These are phyloP conservation scores for Drosophila mojavensis DNA, from an alignment of 1,140 invertebrate genomes.

Conservation along the genomic window DNA sequence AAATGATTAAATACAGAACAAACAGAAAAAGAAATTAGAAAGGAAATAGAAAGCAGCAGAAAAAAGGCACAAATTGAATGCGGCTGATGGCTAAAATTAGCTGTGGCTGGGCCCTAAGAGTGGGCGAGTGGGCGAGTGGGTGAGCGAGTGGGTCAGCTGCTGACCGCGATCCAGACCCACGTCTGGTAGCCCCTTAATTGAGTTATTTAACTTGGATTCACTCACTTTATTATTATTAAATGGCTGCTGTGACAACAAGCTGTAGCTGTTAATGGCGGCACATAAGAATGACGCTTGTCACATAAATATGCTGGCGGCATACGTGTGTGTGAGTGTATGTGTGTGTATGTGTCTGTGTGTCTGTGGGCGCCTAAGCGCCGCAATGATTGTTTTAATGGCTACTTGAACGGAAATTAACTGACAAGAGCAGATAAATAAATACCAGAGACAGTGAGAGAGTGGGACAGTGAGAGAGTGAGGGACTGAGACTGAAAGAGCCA, in stretches of 20 bases:
- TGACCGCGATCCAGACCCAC: constrained; percentile 12
- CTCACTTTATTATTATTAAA: constrained; percentile 74
- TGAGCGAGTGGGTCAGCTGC: too few relatives aligned
- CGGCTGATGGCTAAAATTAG: constrained; percentile 31
- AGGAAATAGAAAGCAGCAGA: not conserved
- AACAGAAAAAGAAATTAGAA: not conserved
- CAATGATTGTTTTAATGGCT: constrained; percentile 81
- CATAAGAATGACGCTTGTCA: constrained; percentile 69
- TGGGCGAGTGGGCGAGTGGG: not conserved
- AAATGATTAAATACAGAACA: constrained; percentile 18
- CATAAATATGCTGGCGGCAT: constrained; percentile 15
- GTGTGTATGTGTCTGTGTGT: constrained; percentile 17
- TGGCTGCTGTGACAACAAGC: constrained; percentile 74
- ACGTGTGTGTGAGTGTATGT: constrained; percentile 20
- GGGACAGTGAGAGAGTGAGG: not conserved
- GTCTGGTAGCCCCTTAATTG: constrained; percentile 60
- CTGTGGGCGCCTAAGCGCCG: constrained; percentile 65
- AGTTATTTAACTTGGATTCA: constrained; percentile 73
- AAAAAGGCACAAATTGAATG: constrained; percentile 38
- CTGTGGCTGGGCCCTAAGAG: not conserved
- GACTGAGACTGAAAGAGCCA: not conserved
- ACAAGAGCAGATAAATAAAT: constrained; percentile 78
- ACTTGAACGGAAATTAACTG: constrained; percentile 82
- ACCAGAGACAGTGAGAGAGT: constrained; percentile 27
- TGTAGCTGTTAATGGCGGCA: constrained; percentile 74